Evolutionary conservation across 2,888 invertebrate genomes (phyloP), one percentile per base, ranked within the genome.

Genomic region (Cerastis leucographa): DNA sequence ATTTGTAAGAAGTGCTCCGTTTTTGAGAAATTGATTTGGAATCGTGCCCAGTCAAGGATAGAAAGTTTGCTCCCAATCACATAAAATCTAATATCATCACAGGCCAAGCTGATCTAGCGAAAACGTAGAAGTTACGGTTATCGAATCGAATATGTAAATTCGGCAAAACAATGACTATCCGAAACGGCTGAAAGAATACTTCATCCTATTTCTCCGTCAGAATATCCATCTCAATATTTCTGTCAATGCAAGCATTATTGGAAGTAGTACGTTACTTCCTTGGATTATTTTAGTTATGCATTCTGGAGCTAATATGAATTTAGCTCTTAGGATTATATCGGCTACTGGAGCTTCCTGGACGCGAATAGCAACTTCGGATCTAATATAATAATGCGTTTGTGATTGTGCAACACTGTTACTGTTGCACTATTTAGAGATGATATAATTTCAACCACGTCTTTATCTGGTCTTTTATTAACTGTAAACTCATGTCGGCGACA

Each of bases 331-430:
- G 80, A 87, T 86, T 87, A 87, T 89, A 90, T 89, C 88, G 81
- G 85, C 84, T 82, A 83, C 85, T 85, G 79, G 80, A 90, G 90
- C 92, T 94, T 95, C 93, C 94, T 94, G 93, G 87, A 92, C 90
- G 86, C 85, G 93, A 95, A 94, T 94, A 95, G 91, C 90, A 84
- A 83, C 84, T 78, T 77, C 84, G 88, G 90, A 91, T 94, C 89
- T 88, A 91, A n/a, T n/a, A n/a, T n/a, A n/a, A n/a, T n/a, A n/a
- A 92, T 90, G 89, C 89, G 89, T 87, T 90, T 89, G 87, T 89
- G 89, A 93, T 93, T 93, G 90, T 90, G 89, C 87, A 92, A 90
- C 88, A 85, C 86, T 88, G 90, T 73, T 73, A 71, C 61, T 68
- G 75, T 79, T 69, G 29, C 25, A 68, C 22, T 80, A 81, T 74